Evolutionary conservation across 2,113 vertebrate genomes (phyloP).

Genomic region (Nothobranchius kuhntae): DNA sequence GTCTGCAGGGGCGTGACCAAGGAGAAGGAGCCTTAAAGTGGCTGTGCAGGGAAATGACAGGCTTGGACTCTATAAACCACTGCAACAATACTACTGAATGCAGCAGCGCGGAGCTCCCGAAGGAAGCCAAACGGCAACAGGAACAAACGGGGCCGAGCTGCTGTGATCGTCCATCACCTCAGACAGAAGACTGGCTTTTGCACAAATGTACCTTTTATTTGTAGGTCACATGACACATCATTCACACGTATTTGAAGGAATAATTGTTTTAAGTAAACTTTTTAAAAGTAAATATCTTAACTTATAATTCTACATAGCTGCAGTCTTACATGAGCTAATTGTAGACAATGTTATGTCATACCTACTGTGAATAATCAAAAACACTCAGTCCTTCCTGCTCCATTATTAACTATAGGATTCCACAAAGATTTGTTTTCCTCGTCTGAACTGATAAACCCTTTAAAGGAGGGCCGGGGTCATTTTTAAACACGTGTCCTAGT

Average conservation of each 20-base stretch:
- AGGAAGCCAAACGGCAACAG: slow-evolving; percentile 41
- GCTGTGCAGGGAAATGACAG: slow-evolving; percentile 49
- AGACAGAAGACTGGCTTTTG: slow-evolving; percentile 70
- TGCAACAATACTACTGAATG: slow-evolving; percentile 73
- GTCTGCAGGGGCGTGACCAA: slow-evolving; percentile 45
- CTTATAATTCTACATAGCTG: slow-evolving; percentile 60
- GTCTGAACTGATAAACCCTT: slow-evolving; percentile 5
- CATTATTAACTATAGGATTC: slow-evolving; percentile 19
- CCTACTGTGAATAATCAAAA: slow-evolving; percentile 32
- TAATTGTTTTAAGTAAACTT: slow-evolving; percentile 59
- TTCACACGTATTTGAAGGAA: slow-evolving; percentile 55
- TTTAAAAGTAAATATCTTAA: slow-evolving; percentile 62
- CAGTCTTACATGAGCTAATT: slow-evolving; percentile 56
- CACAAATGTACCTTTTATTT: slow-evolving; percentile 63
- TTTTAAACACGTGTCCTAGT: neutral
- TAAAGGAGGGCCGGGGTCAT: neutral
- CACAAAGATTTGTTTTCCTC: slow-evolving; percentile 12
- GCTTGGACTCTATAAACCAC: slow-evolving; percentile 61
- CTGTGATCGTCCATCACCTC: slow-evolving; percentile 61
- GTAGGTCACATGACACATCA: slow-evolving; percentile 71
- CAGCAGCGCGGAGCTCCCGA: slow-evolving; percentile 55
- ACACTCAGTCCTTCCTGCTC: slow-evolving; percentile 24
- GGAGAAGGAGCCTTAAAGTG: slow-evolving; percentile 54
- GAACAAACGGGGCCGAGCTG: slow-evolving; percentile 43
- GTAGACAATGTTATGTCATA: slow-evolving; percentile 15